These are phyloP conservation scores for Dasypolia templi DNA, from an alignment of 2,888 invertebrate genomes.

Conservation along the genomic window DNA sequence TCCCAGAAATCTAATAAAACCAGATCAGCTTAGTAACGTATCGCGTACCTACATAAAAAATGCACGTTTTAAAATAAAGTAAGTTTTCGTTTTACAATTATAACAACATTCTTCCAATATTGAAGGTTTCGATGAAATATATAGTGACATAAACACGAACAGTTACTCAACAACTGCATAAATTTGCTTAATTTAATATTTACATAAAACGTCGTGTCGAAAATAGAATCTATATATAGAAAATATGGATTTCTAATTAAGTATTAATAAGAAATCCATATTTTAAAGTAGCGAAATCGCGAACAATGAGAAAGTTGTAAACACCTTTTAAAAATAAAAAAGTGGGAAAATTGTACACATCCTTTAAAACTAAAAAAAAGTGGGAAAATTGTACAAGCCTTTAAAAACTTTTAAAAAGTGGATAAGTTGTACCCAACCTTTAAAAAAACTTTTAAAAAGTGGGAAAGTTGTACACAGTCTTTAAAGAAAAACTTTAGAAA, in stretches of 20 bases:
- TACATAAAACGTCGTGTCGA: neutral
- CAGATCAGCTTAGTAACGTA: conserved; percentile 2
- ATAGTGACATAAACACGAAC: conserved; percentile 40
- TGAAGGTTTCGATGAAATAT: conserved; percentile 50
- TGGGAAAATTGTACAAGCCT: too few species aligned
- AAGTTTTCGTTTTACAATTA: conserved; percentile 61
- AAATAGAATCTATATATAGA: conserved; percentile 15
- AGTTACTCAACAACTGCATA: conserved; percentile 45
- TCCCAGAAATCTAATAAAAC: neutral
- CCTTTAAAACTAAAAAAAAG: too few species aligned
- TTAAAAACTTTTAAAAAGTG: too few species aligned
- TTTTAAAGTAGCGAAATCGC: neutral
- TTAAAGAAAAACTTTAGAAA: neutral
- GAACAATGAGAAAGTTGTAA: neutral
- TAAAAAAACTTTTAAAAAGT: too few species aligned
- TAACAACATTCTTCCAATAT: conserved; percentile 65
- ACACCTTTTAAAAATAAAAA: too few species aligned
- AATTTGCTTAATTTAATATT: conserved; percentile 18
- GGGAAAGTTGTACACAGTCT: neutral
- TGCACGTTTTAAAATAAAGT: conserved; percentile 47
- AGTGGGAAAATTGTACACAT: too few species aligned
- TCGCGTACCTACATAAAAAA: conserved; percentile 9
- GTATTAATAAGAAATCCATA: neutral
- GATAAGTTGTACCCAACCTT: too few species aligned
- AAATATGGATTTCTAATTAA: too few species aligned